phyloP scores from a whole-genome alignment of 2,888 invertebrate species.

The Thecocarcelia acutangulata region DNA sequence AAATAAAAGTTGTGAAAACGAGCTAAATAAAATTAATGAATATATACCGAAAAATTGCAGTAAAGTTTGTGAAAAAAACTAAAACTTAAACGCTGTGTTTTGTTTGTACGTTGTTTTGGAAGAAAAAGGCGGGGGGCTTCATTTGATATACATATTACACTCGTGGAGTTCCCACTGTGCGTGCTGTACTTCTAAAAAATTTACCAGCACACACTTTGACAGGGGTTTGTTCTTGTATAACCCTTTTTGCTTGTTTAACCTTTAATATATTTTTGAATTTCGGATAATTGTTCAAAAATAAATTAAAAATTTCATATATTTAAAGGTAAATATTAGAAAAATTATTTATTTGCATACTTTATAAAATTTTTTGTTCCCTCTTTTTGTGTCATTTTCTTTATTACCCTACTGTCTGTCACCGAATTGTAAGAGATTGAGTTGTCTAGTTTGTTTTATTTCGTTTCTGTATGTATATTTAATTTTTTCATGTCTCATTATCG shows the following conservation, averaged over 20 bases:
- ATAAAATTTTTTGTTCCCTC: slow-evolving; percentile 25
- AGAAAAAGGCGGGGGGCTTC: slow-evolving; percentile 26
- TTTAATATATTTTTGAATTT: slow-evolving; percentile 26
- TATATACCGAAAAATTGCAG: slow-evolving; percentile 46
- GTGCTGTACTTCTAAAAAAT: slow-evolving; percentile 72
- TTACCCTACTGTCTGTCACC: slow-evolving; percentile 66
- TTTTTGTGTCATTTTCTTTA: slow-evolving; percentile 38
- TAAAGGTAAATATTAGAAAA: slow-evolving; percentile 59
- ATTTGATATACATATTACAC: slow-evolving; percentile 48
- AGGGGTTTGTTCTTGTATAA: slow-evolving; percentile 62
- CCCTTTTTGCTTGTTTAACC: background rate
- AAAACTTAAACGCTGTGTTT: slow-evolving; percentile 9
- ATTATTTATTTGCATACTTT: slow-evolving; percentile 36
- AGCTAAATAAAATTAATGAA: slow-evolving; percentile 55
- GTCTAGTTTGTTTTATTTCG: slow-evolving; percentile 52
- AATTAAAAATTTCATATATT: slow-evolving; percentile 46
- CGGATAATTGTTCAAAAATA: background rate
- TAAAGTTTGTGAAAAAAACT: slow-evolving; percentile 25
- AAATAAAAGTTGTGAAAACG: slow-evolving; percentile 53
- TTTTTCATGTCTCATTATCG: slow-evolving; percentile 62
- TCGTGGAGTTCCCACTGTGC: slow-evolving; percentile 72
- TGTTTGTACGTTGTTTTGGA: slow-evolving; percentile 15
- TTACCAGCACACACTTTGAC: slow-evolving; percentile 67
- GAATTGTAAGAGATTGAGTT: slow-evolving; percentile 55
- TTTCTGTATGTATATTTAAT: slow-evolving; percentile 63